phyloP scores from a whole-genome alignment of 2,797 vertebrate species.

The Gymnoscopelus microlampas region DNA sequence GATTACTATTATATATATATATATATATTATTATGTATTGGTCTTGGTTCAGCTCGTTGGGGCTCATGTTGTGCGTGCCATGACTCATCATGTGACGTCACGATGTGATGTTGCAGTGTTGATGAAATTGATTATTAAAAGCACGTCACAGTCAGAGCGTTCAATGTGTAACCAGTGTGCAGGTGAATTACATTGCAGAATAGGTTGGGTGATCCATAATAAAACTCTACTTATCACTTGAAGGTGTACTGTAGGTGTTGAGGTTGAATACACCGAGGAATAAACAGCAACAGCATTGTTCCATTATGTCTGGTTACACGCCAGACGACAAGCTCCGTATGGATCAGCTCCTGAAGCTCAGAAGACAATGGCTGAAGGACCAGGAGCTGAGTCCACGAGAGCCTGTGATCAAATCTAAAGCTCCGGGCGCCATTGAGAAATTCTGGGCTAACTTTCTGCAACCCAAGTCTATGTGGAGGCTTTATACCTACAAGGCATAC shows the following conservation, averaged over 20 bases:
- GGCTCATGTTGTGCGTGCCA: too few relatives aligned
- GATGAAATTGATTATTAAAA: too few relatives aligned
- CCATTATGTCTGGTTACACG: slow-evolving; percentile 83
- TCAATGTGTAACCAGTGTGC: too few relatives aligned
- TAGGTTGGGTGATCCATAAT: too few relatives aligned
- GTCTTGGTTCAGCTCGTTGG: too few relatives aligned
- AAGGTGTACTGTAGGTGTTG: slow-evolving; percentile 48
- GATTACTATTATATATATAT: too few relatives aligned
- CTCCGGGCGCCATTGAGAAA: slow-evolving; percentile 69
- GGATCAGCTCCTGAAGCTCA: slow-evolving; percentile 85
- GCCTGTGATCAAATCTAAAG: slow-evolving; percentile 80
- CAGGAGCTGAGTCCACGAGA: slow-evolving; percentile 94
- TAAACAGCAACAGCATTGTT: not conserved
- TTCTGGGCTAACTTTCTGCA: slow-evolving; percentile 90
- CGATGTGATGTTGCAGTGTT: too few relatives aligned
- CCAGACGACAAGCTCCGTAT: slow-evolving; percentile 87
- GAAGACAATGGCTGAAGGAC: slow-evolving; percentile 92
- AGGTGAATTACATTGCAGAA: too few relatives aligned
- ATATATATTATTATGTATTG: too few relatives aligned
- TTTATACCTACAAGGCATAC: slow-evolving; percentile 83
- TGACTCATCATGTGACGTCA: too few relatives aligned
- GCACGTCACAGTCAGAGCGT: too few relatives aligned
- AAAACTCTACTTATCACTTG: too few relatives aligned
- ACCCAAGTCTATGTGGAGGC: slow-evolving; percentile 77
- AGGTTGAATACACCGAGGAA: slow-evolving; percentile 56